Base-by-base conservation (phyloP, 2,888 invertebrate genomes). In the Cacoxenus indagator region DNA sequence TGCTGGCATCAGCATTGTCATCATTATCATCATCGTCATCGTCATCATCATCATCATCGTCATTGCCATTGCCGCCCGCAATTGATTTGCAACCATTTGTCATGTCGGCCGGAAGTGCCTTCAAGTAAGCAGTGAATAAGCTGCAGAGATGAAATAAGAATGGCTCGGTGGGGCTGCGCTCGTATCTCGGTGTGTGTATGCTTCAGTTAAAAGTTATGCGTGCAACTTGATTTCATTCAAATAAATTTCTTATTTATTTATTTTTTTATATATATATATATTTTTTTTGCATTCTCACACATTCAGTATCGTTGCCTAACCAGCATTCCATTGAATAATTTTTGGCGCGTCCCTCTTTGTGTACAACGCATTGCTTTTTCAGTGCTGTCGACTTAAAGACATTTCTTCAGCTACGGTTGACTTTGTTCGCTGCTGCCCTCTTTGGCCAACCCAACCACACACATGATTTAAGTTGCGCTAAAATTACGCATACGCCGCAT, bases 81-180 rank as follows among this genome's bases (percentile, higher is more conserved):
- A 81, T 78, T 83, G 83, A 82, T 80, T 80, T 82, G 81, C 81
- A 78, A 79, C 83, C 83, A 80, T 80, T 80, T 80, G 83, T 80
- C 80, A 80, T 82, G 75, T 77, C 76, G 75, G 69, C 75, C 73
- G 76, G 74, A 70, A 81, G 77, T 78, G 72, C 71, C 73, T 73
- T 70, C 75, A 61, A 80, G 67, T 68, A 70, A 68, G 66, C 65
- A 70, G 51, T 51, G 22, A 51, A 51, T 51, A 51, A 51, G 51
- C 51, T 51, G 22, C 51, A 51, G 5, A 22, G 51, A 19, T 51
- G 22, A 22, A 51, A 51, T 51, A 51, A 51, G 19, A 51, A 48
- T 46, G n/a, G 59, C 51, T 54, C 64, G 55, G 31, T 9, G 31
- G 4, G 31, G 5, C 5, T 31, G 31, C 31, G 5, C 4, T 5